Evolutionary conservation across 35 echinoderm and acorn worm species (phyloP), one percentile per base, ranked within the genome.

Genomic region (Eucidaris tribuloides): DNA sequence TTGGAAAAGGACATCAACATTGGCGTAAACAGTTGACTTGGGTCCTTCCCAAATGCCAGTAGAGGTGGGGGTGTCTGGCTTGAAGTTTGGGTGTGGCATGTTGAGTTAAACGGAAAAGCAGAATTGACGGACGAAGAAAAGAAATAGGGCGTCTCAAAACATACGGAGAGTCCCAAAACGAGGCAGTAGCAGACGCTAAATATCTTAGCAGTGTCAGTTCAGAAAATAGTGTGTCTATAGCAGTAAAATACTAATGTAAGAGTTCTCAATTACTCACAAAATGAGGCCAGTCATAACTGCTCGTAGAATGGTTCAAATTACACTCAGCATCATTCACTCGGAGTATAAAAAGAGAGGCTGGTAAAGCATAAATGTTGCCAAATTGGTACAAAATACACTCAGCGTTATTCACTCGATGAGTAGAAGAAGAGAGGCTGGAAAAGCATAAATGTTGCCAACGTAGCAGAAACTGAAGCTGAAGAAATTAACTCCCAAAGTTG

Each of bases 21-120:
- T 52, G 9, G 9, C n/a, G 48, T 52, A n/a, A n/a, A 52, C 11
- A 24, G 23, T 62, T 62, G 59, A 62, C 6, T 62, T 27, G 6
- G 59, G 59, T 62, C 59, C 59, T 62, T 62, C 59, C 59, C 59
- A 62, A 29, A 62, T 62, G 59, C 59, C 59, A 62, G 59, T 20
- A 62, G 11, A 27, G 59, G 27, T 62, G 59, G 6, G 28, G 27
- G 59, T 62, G 59, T 62, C 59, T 29, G 59, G 5, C 59, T 62
- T 62, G 59, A 27, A 62, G 59, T 62, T 62, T 62, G 59, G 59
- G 59, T 29, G 59, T 62, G 59, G 59, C 59, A 62, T 62, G 59
- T 6, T 62, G 6, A 27, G 59, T 6, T 6, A 20, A 62, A 6
- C 11, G 11, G 6, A 29, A 24, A 9, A 62, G 48, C 9, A 9